Percentiles rank a stretch among this genome's conserved stretches.
Evolutionary conservation across 92 coral and sea anemone genomes (phyloP).

Genomic region (Epizoanthus rinbou): DNA sequence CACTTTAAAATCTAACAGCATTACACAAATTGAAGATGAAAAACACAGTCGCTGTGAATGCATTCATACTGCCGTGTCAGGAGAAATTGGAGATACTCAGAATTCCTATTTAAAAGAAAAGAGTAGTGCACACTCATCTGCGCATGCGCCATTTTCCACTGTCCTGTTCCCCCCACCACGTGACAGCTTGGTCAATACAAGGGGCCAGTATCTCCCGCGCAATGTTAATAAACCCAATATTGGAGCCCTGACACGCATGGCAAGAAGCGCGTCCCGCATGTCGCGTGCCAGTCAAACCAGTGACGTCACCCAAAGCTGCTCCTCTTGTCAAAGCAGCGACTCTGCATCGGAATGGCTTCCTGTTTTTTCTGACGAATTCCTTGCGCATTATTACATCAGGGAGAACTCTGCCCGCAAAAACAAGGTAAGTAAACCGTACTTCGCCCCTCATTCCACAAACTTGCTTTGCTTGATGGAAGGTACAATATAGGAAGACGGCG

Average conservation of each 20-base stretch:
- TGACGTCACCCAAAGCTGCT: not conserved
- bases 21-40: not conserved
- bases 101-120: not conserved
- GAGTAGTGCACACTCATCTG: not conserved
- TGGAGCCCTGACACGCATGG: not conserved
- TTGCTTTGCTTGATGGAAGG: no score
- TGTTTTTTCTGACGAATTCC: not conserved
- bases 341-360: not conserved
- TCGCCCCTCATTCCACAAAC: not conserved
- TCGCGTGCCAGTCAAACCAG: not conserved
- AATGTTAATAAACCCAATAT: not conserved
- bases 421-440: not conserved
- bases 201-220: not conserved
- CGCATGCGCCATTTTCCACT: not conserved
- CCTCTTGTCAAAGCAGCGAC: not conserved
- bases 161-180: not conserved
- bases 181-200: not conserved
- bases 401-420: not conserved
- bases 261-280: not conserved
- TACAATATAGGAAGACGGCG: no score
- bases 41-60: not conserved
- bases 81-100: not conserved
- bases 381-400: not conserved
- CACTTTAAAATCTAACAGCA: not conserved
- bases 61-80: not conserved